Evolutionary conservation across 2,113 vertebrate species (phyloP).

Genomic region (Gymnocephalus cernua): DNA sequence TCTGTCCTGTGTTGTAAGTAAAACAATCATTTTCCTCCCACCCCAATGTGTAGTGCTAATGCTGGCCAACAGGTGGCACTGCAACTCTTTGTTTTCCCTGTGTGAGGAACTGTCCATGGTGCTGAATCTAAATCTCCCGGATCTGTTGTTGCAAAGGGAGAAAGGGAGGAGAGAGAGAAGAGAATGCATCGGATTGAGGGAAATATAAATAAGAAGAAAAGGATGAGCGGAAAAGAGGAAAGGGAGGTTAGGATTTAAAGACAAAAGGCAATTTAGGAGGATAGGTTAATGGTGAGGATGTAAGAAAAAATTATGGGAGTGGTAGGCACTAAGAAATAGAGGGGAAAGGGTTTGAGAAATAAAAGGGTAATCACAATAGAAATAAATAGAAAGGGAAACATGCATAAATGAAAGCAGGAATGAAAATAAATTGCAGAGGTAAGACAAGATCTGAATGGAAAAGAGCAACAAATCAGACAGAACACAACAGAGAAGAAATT

Average conservation of each 20-base stretch:
- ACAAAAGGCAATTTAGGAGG: background rate
- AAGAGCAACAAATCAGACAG: slow-evolving; percentile 19
- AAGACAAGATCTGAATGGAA: slow-evolving; percentile 17
- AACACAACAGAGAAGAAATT: slow-evolving; percentile 19
- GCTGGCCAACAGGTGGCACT: slow-evolving; percentile 77
- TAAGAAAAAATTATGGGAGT: slow-evolving; percentile 23
- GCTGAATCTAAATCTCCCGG: slow-evolving; percentile 66
- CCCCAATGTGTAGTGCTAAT: background rate
- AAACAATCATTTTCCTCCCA: slow-evolving; percentile 32
- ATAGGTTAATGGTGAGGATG: slow-evolving; percentile 19
- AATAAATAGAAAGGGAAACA: slow-evolving; percentile 26
- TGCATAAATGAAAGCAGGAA: slow-evolving; percentile 18
- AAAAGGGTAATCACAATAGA: slow-evolving; percentile 24
- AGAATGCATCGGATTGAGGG: slow-evolving; percentile 53
- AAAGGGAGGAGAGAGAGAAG: slow-evolving; percentile 14
- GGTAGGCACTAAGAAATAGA: background rate
- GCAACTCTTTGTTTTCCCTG: slow-evolving; percentile 52
- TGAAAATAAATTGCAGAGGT: slow-evolving; percentile 20
- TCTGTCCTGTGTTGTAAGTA: slow-evolving; percentile 42
- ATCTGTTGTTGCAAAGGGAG: slow-evolving; percentile 55
- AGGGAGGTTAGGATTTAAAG: slow-evolving; percentile 38
- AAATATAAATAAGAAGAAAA: slow-evolving; percentile 54
- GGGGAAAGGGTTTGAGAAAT: background rate
- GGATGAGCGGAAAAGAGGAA: slow-evolving; percentile 14
- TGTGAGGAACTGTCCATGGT: slow-evolving; percentile 64